Evolutionary conservation across 2,888 invertebrate species (phyloP), one percentile per base, ranked within the genome.

Genomic region (Lordiphosa andalusiaca): DNA sequence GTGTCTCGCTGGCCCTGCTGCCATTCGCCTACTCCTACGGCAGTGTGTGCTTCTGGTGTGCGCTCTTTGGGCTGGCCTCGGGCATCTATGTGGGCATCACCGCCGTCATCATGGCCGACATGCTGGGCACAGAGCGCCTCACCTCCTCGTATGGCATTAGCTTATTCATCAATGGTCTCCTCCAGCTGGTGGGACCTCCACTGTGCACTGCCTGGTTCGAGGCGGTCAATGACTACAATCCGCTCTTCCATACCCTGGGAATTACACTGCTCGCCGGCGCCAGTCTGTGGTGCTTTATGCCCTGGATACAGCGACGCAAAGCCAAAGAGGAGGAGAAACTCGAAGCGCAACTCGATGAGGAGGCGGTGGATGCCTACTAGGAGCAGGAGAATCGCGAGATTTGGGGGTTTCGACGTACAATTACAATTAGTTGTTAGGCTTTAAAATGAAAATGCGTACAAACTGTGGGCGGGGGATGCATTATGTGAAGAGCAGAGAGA

Each of bases 61-160:
- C 93, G 0, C 84, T 94, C 0, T 96, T 96, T 82, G 96, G 96
- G 2, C 89, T 96, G 12, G 94, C 95, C 2, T 95, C 96, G 0
- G 96, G 96, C 7, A 92, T 94, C 2, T 96, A 96, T 86, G 95
- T 95, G 0, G 96, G 96, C 3, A 93, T 96, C 10, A 95, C 95
- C 0, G 95, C 96, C 0, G 93, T 96, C 37, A 95, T 96, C 3
- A 95, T 96, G 95, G 95, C 95, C 0, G 96, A 96, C 84, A 93
- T 96, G 93, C 86, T 96, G 5, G 96, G 96, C 0, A 93, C 94
- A 0, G 95, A 96, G 71, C 91, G 95, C n/a, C 88, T 96, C 0
- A 95, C 95, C 84, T 95, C 95, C 0, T 95, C 95, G 0, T 96
- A 96, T 76, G 96, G 96, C 0, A 95, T 96, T 30, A 95, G 95